Evolutionary conservation across 1,140 invertebrate genomes (phyloP).

Genomic region (Cyclina sinensis): DNA sequence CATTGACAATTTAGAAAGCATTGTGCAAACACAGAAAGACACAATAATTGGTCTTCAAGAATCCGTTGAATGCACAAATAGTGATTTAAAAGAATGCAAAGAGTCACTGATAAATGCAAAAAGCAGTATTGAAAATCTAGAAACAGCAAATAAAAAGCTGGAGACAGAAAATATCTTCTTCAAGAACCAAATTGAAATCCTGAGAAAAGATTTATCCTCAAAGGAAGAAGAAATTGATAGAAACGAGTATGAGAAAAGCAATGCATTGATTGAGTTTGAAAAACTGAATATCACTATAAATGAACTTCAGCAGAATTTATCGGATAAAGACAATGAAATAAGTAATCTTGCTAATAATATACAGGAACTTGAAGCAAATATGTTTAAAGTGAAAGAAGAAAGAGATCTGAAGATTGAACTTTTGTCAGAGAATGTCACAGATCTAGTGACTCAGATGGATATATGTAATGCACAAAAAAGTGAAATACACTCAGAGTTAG

Average conservation of each 20-base stretch:
- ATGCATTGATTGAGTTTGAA: conserved; percentile 60
- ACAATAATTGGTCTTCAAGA: conserved; percentile 41
- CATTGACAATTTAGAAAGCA: not conserved
- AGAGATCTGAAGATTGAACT: conserved; percentile 54
- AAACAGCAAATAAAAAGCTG: not conserved
- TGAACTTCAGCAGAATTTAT: not conserved
- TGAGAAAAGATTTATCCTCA: conserved; percentile 19
- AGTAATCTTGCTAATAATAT: conserved; percentile 62
- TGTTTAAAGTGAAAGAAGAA: conserved; percentile 58
- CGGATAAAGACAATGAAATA: conserved; percentile 62
- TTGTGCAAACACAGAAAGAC: not conserved
- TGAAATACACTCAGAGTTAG: conserved; percentile 44
- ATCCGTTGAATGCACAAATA: not conserved
- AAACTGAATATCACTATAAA: conserved; percentile 26
- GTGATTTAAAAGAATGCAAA: conserved; percentile 17
- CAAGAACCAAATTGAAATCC: not conserved
- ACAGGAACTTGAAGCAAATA: conserved; percentile 58
- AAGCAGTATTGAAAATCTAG: not conserved
- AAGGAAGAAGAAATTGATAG: conserved; percentile 56
- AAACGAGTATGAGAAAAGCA: conserved; percentile 43
- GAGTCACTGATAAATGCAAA: not conserved
- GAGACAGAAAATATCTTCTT: not conserved
- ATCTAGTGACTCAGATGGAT: conserved; percentile 63
- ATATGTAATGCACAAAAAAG: conserved; percentile 32
- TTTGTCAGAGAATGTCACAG: conserved; percentile 56